Base-by-base conservation (phyloP, 2,888 invertebrate species). In the Oligia latruncula region DNA sequence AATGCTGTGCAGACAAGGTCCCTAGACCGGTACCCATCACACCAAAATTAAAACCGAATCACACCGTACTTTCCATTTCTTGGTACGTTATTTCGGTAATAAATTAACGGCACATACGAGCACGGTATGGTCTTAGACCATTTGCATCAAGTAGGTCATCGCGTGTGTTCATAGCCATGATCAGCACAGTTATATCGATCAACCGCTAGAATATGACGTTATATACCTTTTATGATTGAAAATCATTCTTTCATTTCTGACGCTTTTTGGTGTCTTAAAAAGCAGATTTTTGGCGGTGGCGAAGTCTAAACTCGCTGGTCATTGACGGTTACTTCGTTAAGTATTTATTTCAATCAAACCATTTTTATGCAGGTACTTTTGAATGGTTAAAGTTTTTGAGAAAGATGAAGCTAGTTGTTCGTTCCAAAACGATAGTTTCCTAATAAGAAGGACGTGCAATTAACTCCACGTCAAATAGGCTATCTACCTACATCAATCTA, bases 71-170 rank as follows among this genome's bases (percentile, higher is more conserved):
- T 84, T 82, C 83, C 77, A 74, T 82, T 82, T 82, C 75, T 80
- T 76, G 81, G 87, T 87, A 80, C 86, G 81, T 89, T 87, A 91
- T 82, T 90, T 86, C 89, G 90, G 88, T 91, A 84, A 87, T 86
- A 84, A 86, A 88, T 91, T 90, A 89, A 92, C 90, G 88, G 89
- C 75, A 79, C 74, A 79, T 71, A 72, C 74, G 79, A 78, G 80
- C 84, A 84, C 81, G 74, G 83, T 84, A 89, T 84, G 82, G 79
- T 85, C 81, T 84, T 46, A 74, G 77, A 71, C 40, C 52, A 89
- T 82, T 86, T 64, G 76, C 55, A 58, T 29, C 20, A 88, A 81
- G 77, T 90, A 64, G 90, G 90, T 66, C 88, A 78, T 85, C 75
- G 88, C 78, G 81, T 78, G 81, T 58, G 74, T 46, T n/a, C 80